These are phyloP conservation scores for Isaurus tuberculatus DNA, from an alignment of 92 coral and sea anemone genomes.

Conservation along the genomic window DNA sequence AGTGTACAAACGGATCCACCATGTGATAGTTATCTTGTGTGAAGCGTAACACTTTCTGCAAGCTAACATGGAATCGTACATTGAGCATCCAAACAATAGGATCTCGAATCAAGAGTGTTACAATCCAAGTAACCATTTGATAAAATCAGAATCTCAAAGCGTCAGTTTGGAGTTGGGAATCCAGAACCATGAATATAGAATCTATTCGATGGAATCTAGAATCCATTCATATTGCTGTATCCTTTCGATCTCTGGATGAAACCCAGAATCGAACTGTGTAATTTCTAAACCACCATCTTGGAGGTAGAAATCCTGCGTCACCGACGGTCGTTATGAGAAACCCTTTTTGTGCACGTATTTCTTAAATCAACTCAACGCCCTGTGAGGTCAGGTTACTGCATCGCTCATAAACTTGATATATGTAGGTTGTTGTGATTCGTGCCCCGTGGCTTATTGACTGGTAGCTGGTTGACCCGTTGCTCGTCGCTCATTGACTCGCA, in stretches of 20 bases:
- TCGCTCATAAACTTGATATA: background rate
- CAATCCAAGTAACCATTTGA: too few species aligned
- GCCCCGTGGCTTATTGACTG: background rate
- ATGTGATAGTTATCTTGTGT: conserved; percentile 18
- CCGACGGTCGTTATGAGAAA: too few species aligned
- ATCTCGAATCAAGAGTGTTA: too few species aligned
- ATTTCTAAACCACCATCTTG: too few species aligned
- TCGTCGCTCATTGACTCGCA: background rate
- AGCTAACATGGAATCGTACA: too few species aligned
- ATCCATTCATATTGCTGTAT: too few species aligned
- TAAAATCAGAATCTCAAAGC: too few species aligned
- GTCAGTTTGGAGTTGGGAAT: background rate
- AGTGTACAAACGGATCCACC: conserved; percentile 52
- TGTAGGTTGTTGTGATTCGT: background rate
- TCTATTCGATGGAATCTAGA: too few species aligned
- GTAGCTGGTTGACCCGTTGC: background rate
- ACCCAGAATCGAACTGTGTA: background rate
- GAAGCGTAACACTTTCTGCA: background rate
- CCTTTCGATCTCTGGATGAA: too few species aligned
- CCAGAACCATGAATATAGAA: background rate
- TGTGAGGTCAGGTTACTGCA: background rate
- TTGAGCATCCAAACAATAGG: too few species aligned
- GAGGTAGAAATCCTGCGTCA: too few species aligned
- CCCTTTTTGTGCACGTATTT: background rate
- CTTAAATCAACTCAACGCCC: background rate